Conservation (phyloP, 2,888 invertebrate genomes). For the Noctua pronuba region DNA sequence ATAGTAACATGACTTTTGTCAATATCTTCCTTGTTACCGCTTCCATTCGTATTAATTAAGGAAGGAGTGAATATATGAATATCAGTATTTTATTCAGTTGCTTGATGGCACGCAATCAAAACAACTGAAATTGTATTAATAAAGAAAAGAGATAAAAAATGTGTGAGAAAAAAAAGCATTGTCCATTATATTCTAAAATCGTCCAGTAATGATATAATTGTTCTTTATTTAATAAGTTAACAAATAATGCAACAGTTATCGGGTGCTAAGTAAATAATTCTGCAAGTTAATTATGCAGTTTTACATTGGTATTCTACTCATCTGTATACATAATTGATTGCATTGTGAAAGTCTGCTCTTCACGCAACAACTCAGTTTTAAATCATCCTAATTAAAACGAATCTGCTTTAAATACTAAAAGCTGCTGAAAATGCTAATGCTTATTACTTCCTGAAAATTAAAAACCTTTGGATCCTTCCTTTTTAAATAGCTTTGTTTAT, state of each 20-base stretch:
- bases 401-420: conserved; percentile 4
- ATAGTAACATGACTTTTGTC: too few species aligned
- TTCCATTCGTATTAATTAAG: neutral
- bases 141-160: neutral
- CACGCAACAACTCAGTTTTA: conserved; percentile 11
- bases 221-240: neutral
- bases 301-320: conserved; percentile 17
- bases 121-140: neutral
- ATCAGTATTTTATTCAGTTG: neutral
- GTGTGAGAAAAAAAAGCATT: neutral
- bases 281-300: conserved; percentile 18
- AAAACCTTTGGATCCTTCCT: conserved; percentile 25
- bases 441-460: neutral
- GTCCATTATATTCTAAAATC: neutral
- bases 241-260: neutral
- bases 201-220: neutral
- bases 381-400: neutral
- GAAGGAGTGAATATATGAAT: neutral
- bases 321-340: conserved; percentile 42
- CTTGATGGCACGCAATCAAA: neutral
- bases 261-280: conserved; percentile 16
- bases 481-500: conserved; percentile 16
- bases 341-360: conserved; percentile 45
- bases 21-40: neutral
- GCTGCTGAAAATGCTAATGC: neutral